Evolutionary conservation across 1,140 invertebrate species (phyloP), one percentile per base, ranked within the genome.

Genomic region (Metaphire vulgaris): DNA sequence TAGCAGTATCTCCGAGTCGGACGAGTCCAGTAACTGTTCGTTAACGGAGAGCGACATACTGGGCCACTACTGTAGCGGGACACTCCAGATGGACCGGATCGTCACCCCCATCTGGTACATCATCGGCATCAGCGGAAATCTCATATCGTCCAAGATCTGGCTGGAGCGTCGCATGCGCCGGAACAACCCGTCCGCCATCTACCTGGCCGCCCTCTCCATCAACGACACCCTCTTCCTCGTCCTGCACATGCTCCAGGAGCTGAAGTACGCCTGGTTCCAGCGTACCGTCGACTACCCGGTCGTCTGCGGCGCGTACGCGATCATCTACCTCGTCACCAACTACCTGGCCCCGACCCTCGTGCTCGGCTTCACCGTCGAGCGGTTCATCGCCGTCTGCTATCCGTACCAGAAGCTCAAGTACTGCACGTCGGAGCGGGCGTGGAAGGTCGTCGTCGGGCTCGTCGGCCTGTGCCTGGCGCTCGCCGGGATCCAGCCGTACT

Each of bases 341-440:
- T 91, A 91, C 80, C 86, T 91, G 33, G 92, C 91, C 79, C 90
- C 91, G 0, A 93, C 92, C 92, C 88, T 93, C 69, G 91, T 92
- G 0, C 91, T 93, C 1, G 90, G 92, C 1, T 93, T 93, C 82
- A 93, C 92, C 0, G 88, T 92, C 0, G 93, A 94, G 82, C 84
- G 92, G 29, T 93, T 92, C 82, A 89, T 94, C 2, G 92, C 92
- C 0, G 81, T 94, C 0, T 87, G 89, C 76, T 91, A 92, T 82
- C 93, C 93, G 0, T 80, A 94, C 41, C 88, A 89, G 64, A 86
- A 92, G 0, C 91, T 90, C 32, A 88, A 89, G 0, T 89, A 93
- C 82, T 94, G 92, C 82, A 93, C 93, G 0, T 90, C 93, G 0
- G 85, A 88, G 0, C 86, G 92, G 15, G 93, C 94, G 0, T 91